phyloP scores from a whole-genome alignment of 92 coral and sea anemone genomes.

The Bergia puertoricense region DNA sequence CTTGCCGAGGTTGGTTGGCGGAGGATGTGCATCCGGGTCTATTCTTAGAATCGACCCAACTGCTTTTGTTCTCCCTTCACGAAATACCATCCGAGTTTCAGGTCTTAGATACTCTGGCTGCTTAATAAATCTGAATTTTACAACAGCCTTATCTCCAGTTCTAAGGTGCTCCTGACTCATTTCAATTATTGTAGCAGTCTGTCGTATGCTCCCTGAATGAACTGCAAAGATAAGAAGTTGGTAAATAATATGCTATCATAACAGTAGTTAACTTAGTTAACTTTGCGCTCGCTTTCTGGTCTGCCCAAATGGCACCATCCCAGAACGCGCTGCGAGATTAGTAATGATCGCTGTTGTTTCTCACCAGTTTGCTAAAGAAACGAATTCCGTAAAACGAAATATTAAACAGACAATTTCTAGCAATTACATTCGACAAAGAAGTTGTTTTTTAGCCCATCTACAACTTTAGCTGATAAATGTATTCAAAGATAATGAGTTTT shows the following conservation, averaged over 20 bases:
- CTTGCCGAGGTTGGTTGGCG: constrained; percentile 84
- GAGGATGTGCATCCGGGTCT: constrained; percentile 87
- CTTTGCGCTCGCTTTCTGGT: no score
- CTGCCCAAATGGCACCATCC: no score
- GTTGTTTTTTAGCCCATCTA: no score
- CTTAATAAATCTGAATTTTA: constrained; percentile 91
- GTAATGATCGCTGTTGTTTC: no score
- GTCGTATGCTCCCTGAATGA: constrained; percentile 95
- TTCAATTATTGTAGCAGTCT: constrained; percentile 89
- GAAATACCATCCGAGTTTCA: constrained; percentile 94
- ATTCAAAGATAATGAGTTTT: no score
- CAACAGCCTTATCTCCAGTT: constrained; percentile 94
- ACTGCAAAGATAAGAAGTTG: constrained; percentile 52
- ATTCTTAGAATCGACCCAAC: constrained; percentile 91
- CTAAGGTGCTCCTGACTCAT: constrained; percentile 91
- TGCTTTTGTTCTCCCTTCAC: constrained; percentile 99
- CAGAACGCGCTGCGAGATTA: no score
- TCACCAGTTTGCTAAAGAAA: no score
- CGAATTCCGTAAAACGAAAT: no score
- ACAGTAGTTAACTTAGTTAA: neutral
- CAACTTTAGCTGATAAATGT: no score
- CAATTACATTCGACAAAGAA: no score
- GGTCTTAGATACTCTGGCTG: constrained; percentile 96
- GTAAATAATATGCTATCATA: neutral
- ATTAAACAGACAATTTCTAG: no score